Percentiles rank a stretch among this genome's conserved stretches.
Conservation (phyloP, 2,797 vertebrate genomes). For the Gila robusta region DNA sequence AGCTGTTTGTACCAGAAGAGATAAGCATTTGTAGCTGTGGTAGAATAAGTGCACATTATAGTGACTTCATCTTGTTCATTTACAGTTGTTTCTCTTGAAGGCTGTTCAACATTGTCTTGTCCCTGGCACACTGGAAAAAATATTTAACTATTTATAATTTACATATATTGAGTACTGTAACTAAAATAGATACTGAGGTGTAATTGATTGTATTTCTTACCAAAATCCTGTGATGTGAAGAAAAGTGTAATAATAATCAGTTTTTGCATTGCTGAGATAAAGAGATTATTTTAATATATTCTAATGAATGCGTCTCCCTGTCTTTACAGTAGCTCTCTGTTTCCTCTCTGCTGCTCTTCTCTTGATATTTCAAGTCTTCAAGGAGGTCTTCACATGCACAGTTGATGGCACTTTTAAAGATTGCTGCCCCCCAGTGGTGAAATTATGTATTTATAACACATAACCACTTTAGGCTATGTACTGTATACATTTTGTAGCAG, state of each 20-base stretch:
- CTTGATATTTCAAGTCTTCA: slow-evolving; percentile 7
- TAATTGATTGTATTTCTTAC: not conserved
- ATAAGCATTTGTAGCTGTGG: too few species aligned
- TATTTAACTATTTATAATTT: not conserved
- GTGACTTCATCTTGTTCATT: not conserved
- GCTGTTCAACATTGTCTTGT: slow-evolving; percentile 25
- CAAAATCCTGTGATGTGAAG: not conserved
- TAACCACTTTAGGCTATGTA: too few species aligned
- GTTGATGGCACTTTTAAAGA: not conserved
- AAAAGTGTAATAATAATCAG: not conserved
- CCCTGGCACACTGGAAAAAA: slow-evolving; percentile 17
- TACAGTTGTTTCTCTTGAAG: not conserved
- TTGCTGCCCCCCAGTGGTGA: not conserved
- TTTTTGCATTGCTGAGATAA: not conserved
- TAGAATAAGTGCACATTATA: not conserved
- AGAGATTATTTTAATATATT: not conserved
- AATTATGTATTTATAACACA: not conserved
- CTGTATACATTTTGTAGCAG: not conserved
- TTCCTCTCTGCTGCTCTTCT: not conserved
- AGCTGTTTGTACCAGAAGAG: too few species aligned
- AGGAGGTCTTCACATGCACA: not conserved
- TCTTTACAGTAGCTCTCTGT: not conserved
- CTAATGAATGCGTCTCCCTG: not conserved
- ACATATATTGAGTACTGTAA: not conserved
- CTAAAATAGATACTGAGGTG: not conserved